phyloP scores from a whole-genome alignment of 1,140 invertebrate species.

The Leptinotarsa texana region DNA sequence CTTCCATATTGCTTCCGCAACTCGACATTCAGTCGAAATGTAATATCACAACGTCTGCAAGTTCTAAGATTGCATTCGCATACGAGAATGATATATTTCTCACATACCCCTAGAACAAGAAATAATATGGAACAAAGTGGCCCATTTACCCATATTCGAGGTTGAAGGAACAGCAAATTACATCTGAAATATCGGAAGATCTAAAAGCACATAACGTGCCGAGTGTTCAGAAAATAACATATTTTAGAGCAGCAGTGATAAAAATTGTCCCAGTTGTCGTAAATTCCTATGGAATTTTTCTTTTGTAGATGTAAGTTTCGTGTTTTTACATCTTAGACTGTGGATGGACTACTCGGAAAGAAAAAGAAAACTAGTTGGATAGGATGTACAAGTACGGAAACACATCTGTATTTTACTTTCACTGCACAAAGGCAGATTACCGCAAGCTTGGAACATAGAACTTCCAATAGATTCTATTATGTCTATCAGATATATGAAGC shows the following conservation, averaged over 20 bases:
- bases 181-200: background rate
- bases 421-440: too few species aligned
- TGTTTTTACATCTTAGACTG: too few species aligned
- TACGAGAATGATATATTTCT: background rate
- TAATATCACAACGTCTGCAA: conserved; percentile 3
- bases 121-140: background rate
- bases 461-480: too few species aligned
- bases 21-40: background rate
- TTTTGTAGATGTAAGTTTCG: too few species aligned
- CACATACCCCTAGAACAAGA: background rate
- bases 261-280: too few species aligned
- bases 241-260: background rate
- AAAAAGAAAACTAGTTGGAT: too few species aligned
- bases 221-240: background rate
- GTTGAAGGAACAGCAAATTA: background rate
- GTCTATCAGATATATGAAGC: too few species aligned
- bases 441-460: too few species aligned
- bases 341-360: too few species aligned
- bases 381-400: too few species aligned
- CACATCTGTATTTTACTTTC: too few species aligned
- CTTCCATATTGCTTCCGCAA: background rate
- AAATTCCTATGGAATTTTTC: too few species aligned
- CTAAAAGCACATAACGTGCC: conserved; percentile 1
- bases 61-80: background rate
- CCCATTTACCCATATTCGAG: conserved; percentile 1